Conservation (phyloP, 2,797 vertebrate genomes). For the Schizopygopsis pylzovi region DNA sequence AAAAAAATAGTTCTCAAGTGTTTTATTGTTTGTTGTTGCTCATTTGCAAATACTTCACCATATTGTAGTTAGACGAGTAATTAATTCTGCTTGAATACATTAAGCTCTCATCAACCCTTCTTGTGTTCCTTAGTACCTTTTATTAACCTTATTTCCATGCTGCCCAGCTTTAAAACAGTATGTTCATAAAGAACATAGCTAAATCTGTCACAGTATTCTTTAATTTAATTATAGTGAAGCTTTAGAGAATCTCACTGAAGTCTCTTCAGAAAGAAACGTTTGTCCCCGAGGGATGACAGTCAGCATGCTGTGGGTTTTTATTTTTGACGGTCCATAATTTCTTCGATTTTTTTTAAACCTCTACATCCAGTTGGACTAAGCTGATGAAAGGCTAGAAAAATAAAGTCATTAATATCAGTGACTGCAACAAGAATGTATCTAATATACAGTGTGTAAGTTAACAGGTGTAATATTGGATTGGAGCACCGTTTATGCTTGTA, state of each 20-base stretch:
- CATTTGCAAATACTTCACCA: neutral
- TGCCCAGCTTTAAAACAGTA: neutral
- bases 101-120: neutral
- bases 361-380: neutral
- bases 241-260: conserved; percentile 13
- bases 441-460: neutral
- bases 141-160: neutral
- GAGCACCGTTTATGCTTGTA: neutral
- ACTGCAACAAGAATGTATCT: neutral
- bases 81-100: conserved; percentile 8
- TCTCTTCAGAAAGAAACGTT: conserved; percentile 12
- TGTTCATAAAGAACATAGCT: neutral
- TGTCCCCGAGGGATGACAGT: neutral
- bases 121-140: neutral
- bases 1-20: conserved; percentile 16
- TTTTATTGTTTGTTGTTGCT: conserved; percentile 2
- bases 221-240: neutral
- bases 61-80: neutral
- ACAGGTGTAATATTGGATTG: neutral
- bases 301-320: neutral
- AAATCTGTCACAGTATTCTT: neutral
- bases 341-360: neutral
- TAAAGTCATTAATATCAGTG: neutral
- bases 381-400: conserved; percentile 7
- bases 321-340: neutral